Percentiles rank a stretch among this genome's conserved stretches.
Conservation (phyloP, 2,797 vertebrate genomes). For the Novumbra hubbsi region DNA sequence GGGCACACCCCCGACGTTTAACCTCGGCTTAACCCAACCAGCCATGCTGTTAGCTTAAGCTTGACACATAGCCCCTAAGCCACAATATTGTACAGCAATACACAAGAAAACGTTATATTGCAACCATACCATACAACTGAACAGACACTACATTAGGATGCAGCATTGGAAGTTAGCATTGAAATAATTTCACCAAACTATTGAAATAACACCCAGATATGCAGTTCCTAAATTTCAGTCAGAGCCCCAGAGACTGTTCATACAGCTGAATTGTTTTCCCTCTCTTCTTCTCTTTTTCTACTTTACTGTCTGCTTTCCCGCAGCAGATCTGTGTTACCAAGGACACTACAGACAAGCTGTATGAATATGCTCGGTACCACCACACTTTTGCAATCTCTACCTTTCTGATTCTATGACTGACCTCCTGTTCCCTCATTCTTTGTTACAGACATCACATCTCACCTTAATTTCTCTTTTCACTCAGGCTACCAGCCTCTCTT, state of each 20-base stretch:
- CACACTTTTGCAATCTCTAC: constrained; percentile 14
- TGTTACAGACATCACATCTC: neutral
- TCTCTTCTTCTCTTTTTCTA: constrained; percentile 21
- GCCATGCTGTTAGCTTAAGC: neutral
- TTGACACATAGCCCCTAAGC: no score
- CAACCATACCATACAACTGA: constrained; percentile 38
- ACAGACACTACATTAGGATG: constrained; percentile 37
- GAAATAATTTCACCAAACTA: constrained; percentile 28
- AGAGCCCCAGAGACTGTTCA: neutral
- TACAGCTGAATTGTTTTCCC: constrained; percentile 4
- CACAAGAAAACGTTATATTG: neutral
- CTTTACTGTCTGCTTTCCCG: constrained; percentile 23
- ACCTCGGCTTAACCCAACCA: neutral
- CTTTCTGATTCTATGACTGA: constrained; percentile 15
- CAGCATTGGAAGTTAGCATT: constrained; percentile 36
- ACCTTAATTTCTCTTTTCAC: neutral
- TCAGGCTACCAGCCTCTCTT: neutral
- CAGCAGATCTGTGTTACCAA: constrained; percentile 60
- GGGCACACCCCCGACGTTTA: neutral
- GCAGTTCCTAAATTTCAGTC: neutral
- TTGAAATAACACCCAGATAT: constrained; percentile 55
- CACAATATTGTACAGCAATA: neutral
- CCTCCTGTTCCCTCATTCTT: constrained; percentile 20
- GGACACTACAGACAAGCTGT: constrained; percentile 56
- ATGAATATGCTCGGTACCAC: constrained; percentile 43